These are phyloP conservation scores for Pangasianodon gigas DNA, from an alignment of 2,113 vertebrate genomes.

Conservation along the genomic window DNA sequence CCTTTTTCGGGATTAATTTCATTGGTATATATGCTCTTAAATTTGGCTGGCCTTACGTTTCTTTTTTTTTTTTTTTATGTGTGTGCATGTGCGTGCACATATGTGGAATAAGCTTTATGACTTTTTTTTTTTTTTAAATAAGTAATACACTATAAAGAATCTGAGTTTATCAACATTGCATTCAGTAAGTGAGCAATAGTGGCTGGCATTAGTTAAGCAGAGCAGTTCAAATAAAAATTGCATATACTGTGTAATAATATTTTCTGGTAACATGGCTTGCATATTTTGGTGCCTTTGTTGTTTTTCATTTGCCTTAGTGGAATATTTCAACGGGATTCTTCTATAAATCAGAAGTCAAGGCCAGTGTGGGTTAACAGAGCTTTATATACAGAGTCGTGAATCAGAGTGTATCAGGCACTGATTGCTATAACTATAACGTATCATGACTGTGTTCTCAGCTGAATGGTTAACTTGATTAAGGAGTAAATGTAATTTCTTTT, in stretches of 20 bases:
- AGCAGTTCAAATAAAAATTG: constrained; percentile 8
- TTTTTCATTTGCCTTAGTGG: constrained; percentile 39
- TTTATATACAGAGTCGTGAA: background rate
- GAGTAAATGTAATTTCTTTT: constrained; percentile 14
- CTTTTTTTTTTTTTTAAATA: background rate
- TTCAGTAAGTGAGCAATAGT: background rate
- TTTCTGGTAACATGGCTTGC: background rate
- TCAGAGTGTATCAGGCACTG: background rate
- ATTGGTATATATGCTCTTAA: constrained; percentile 22
- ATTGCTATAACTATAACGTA: background rate
- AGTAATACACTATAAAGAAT: background rate
- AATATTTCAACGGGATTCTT: background rate
- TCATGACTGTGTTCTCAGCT: constrained; percentile 5
- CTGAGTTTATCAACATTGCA: background rate
- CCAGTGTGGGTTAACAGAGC: constrained; percentile 25
- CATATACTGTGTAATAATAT: constrained; percentile 25
- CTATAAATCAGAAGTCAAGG: constrained; percentile 25
- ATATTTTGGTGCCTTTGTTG: constrained; percentile 41
- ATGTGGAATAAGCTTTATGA: background rate
- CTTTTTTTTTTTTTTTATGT: background rate
- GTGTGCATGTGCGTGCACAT: background rate
- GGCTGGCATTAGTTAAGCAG: constrained; percentile 11
- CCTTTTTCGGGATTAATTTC: background rate
- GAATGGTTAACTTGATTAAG: constrained; percentile 16
- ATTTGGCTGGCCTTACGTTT: constrained; percentile 2